A percentile compares a stretch with the other conserved stretches of the same genome.
These are phyloP conservation scores for Drosophila malerkotliana DNA, from an alignment of 1,140 invertebrate genomes.

Conservation along the genomic window DNA sequence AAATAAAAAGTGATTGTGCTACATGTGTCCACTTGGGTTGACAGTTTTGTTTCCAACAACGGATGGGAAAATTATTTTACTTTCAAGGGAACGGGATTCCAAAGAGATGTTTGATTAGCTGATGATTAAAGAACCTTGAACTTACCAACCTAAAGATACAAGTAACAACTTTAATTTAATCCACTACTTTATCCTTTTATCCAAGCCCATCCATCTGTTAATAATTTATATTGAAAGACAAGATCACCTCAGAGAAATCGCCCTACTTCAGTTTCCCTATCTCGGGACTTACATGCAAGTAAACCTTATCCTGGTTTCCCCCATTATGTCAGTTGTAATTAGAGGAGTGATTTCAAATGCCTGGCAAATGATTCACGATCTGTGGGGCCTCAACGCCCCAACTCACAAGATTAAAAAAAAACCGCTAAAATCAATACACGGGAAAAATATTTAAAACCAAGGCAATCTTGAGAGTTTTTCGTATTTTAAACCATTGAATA, in stretches of 20 bases:
- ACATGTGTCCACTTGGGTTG: constrained; percentile 71
- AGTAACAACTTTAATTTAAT: neutral
- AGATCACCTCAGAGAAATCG: constrained; percentile 5
- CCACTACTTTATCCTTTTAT: neutral
- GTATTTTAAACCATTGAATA: neutral
- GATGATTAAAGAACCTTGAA: constrained; percentile 12
- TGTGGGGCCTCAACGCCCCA: constrained; percentile 28
- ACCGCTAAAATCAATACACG: constrained; percentile 8
- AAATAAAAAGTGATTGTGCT: constrained; percentile 72
- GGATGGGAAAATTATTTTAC: constrained; percentile 62
- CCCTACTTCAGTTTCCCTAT: neutral
- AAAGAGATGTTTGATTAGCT: constrained; percentile 48
- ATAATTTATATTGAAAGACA: constrained; percentile 1
- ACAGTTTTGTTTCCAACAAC: constrained; percentile 74
- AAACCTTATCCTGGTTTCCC: neutral
- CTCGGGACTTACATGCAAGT: neutral
- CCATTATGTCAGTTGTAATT: constrained; percentile 71
- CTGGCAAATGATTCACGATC: constrained; percentile 61
- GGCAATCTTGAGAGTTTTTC: neutral
- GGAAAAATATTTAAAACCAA: neutral
- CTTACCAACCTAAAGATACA: neutral
- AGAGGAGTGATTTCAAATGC: constrained; percentile 39
- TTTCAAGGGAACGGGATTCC: constrained; percentile 26
- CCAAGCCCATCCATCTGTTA: neutral
- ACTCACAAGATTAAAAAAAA: constrained; percentile 7